Percentiles rank a stretch among this genome's conserved stretches.
Evolutionary conservation across 2,797 vertebrate species (phyloP).

Genomic region (Dendrocincla fuliginosa): DNA sequence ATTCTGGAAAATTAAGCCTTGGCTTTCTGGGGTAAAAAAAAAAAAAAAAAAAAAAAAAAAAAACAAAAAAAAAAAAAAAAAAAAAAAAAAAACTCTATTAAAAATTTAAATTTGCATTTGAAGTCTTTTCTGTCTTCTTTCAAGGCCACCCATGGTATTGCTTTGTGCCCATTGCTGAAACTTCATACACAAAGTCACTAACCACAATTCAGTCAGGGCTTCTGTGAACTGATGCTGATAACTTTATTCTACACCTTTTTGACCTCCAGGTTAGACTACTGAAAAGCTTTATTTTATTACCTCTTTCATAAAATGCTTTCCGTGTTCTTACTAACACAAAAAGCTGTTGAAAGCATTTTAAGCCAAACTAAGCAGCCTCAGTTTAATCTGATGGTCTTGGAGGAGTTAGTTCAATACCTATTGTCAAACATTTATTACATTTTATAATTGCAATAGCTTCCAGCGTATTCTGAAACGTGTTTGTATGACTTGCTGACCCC

Average conservation of each 20-base stretch:
- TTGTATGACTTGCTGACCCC: neutral
- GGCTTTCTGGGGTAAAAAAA: neutral
- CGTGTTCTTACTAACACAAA: neutral
- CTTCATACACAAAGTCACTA: neutral
- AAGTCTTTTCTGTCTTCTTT: neutral
- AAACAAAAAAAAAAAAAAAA: neutral
- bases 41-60: neutral
- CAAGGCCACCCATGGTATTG: neutral
- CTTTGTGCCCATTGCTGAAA: neutral
- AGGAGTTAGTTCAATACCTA: neutral
- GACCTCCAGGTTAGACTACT: neutral
- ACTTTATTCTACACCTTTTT: neutral
- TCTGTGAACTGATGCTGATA: neutral
- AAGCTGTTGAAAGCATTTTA: conserved; percentile 5
- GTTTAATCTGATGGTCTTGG: conserved; percentile 2
- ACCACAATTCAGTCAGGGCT: neutral
- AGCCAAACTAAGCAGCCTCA: neutral
- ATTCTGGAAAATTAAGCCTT: neutral
- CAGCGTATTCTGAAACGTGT: neutral
- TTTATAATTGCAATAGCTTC: neutral
- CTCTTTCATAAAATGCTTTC: neutral
- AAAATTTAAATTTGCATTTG: neutral
- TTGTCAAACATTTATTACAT: conserved; percentile 23
- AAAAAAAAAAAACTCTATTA: no score
- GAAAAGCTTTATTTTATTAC: neutral